phyloP scores from a whole-genome alignment of 92 coral and sea anemone genomes.

The Metridium senile region DNA sequence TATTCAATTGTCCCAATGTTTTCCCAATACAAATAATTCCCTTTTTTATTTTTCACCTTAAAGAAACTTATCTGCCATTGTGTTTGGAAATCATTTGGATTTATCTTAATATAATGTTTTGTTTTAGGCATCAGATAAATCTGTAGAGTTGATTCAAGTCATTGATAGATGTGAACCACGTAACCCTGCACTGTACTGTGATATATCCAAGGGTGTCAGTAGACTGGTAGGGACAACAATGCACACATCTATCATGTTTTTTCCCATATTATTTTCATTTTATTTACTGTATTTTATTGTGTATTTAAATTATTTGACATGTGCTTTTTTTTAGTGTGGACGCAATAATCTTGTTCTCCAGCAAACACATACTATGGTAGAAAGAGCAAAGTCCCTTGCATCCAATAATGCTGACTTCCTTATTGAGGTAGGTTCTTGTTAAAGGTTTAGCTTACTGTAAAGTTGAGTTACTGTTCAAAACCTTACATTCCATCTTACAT shows the following conservation, averaged over 20 bases:
- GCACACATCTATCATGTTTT: too few species aligned
- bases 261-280: too few species aligned
- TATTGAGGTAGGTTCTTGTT: constrained; percentile 63
- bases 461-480: background rate
- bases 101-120: too few species aligned
- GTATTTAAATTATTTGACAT: too few species aligned
- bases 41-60: too few species aligned
- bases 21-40: too few species aligned
- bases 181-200: constrained; percentile 82
- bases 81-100: too few species aligned
- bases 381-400: constrained; percentile 89
- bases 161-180: constrained; percentile 95
- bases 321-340: constrained; percentile 94
- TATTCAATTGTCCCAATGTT: too few species aligned
- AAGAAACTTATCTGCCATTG: too few species aligned
- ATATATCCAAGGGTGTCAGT: constrained; percentile 83
- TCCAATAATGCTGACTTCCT: constrained; percentile 87
- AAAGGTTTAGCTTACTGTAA: background rate
- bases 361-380: constrained; percentile 93
- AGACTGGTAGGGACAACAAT: constrained; percentile 60
- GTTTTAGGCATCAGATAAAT: constrained; percentile 80
- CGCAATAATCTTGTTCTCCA: constrained; percentile 85
- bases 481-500: too few species aligned
- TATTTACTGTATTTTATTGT: too few species aligned
- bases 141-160: constrained; percentile 88